Conservation (phyloP, 2,113 vertebrate species). For the Strix aluco region DNA sequence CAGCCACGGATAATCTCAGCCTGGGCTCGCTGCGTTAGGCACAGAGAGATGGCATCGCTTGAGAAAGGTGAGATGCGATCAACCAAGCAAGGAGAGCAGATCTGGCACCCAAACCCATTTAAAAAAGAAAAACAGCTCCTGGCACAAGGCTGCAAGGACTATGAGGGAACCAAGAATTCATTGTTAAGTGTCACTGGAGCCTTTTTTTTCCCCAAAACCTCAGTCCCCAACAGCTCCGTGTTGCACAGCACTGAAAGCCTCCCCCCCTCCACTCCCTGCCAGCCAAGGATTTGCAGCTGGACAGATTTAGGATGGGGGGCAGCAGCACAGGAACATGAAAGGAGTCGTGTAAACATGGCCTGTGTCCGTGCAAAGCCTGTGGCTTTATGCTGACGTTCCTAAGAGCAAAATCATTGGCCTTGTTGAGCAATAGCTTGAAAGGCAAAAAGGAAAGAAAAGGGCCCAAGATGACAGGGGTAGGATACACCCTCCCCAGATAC, state of each 20-base stretch:
- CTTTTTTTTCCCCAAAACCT: neutral
- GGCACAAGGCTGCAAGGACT: neutral
- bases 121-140: neutral
- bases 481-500: neutral
- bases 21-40: neutral
- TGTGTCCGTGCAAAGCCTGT: neutral
- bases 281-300: neutral
- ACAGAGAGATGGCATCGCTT: neutral
- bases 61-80: neutral
- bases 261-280: neutral
- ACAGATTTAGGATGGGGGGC: neutral
- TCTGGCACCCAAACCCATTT: neutral
- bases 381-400: neutral
- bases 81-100: neutral
- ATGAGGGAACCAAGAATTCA: neutral
- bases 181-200: neutral
- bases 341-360: neutral
- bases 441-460: neutral
- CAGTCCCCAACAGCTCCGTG: neutral
- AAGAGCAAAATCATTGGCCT: neutral
- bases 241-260: neutral
- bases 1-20: neutral
- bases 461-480: neutral
- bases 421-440: neutral
- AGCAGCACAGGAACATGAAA: fast-evolving